Evolutionary conservation across 2,888 invertebrate genomes (phyloP), one percentile per base, ranked within the genome.

Genomic region (Heliconius ismenius): DNA sequence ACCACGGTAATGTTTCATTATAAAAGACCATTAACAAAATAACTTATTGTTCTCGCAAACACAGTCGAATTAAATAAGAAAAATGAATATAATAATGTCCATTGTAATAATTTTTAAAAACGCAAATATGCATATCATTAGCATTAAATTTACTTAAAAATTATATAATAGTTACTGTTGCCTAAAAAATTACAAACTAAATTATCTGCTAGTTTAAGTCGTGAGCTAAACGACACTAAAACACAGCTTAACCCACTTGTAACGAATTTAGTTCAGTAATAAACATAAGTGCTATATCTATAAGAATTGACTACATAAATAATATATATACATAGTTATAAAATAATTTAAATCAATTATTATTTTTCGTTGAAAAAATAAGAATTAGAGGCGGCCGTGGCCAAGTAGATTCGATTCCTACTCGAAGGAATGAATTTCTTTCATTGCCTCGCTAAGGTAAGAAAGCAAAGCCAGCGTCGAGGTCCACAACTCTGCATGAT

Each of bases 211-310:
- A 15, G 69, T 36, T 58, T 49, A 13, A 70, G 70, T 70, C 32
- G 70, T 70, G 54, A 58, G 36, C 36, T 70, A 70, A 70, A 70
- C 70, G 58, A 18, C 58, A 24, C 58, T 70, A 58, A 70, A 70
- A 36, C 58, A 24, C 58, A 1, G 58, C n/a, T 70, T 70, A 70
- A 70, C 32, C 58, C 24, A 70, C 58, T 70, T 70, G n/a, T 36
- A 70, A 70, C 36, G 36, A 54, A 70, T 70, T 70, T 24, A 67
- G 67, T 67, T 67, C 67, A 67, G 24, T 43, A 24, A 43, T 67
- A 43, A 43, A 67, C 15, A 67, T 15, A 64, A 64, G 64, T 64
- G 28, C 32, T 4, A 67, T 67, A 26, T 43, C 3, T 67, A 7
- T 39, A 9, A n/a, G 67, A 67, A 39, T 65, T 24, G 18, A 49